phyloP scores from a whole-genome alignment of 2,113 vertebrate species.

The Peromyscus californicus region DNA sequence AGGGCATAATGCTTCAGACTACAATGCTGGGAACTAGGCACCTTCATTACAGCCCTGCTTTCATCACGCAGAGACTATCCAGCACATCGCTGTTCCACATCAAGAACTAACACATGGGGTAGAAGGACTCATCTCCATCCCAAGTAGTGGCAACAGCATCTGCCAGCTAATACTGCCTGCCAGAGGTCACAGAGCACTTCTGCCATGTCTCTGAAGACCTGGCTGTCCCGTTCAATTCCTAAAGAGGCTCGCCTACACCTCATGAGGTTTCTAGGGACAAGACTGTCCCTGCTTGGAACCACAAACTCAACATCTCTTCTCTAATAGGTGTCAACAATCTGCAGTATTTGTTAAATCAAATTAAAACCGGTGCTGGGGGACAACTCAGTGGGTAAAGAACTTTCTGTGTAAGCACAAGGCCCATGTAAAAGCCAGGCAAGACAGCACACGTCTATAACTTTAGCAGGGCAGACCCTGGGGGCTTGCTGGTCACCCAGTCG shows the following conservation, averaged over 20 bases:
- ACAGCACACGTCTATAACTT: background rate
- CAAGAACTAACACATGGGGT: background rate
- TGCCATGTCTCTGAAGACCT: background rate
- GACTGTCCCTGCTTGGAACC: background rate
- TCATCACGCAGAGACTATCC: background rate
- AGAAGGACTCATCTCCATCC: background rate
- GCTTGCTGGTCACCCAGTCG: too few relatives aligned
- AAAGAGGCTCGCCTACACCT: background rate
- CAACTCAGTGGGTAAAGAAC: background rate
- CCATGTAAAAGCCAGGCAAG: background rate
- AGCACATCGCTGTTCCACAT: background rate
- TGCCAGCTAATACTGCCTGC: background rate
- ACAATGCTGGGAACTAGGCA: background rate
- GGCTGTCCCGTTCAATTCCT: background rate
- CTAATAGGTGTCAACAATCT: background rate
- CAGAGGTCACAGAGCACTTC: background rate
- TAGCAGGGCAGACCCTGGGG: background rate
- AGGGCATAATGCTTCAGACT: background rate
- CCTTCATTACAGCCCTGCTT: background rate
- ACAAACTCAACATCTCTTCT: background rate
- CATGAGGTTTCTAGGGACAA: background rate
- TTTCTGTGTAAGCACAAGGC: background rate
- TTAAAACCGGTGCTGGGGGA: background rate
- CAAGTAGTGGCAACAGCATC: background rate
- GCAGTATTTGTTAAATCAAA: background rate